Evolutionary conservation across 1,140 invertebrate genomes (phyloP), one percentile per base, ranked within the genome.

Genomic region (Drosophila seguyi): DNA sequence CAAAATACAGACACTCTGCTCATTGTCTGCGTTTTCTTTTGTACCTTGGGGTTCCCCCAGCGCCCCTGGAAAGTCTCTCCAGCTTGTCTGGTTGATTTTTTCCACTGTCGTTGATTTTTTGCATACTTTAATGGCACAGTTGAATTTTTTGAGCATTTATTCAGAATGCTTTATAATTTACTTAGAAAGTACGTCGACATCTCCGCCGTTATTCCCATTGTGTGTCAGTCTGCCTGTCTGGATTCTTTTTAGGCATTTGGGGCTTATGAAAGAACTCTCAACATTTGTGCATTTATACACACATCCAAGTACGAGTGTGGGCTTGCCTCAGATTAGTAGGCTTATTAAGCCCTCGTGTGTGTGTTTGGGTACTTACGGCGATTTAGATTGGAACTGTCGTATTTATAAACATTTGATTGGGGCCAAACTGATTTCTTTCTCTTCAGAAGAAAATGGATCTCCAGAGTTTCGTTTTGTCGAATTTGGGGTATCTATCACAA

Each of bases 121-220:
- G 68, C 73, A 61, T 77, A 62, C 67, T 48, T 71, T 65, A 31
- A 62, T 44, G 48, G 44, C 18, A 55, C 25, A 61, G 29, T 55
- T 20, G 29, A 29, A 57, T n/a, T 41, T 47, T 73, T 53, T 20
- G 39, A 76, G 27, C 61, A 65, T 50, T 42, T 63, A 66, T 44
- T 66, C 61, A 67, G 52, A 81, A 85, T 78, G 58, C 66, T 81
- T 85, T 71, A 85, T 81, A 85, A 85, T 85, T 85, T 78, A 85
- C 74, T 81, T 78, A 78, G 67, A 78, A 85, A 71, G 69, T 67
- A 67, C 74, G 72, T 48, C 75, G 55, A 53, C 74, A 66, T 75
- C 60, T 66, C 71, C 55, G 55, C 42, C 50, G 47, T 62, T 69
- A 76, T 80, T 65, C 55, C 58, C 55, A 76, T 84, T 84, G 81